Evolutionary conservation across 2,888 invertebrate species (phyloP), one percentile per base, ranked within the genome.

Genomic region (Harpalus rubripes): DNA sequence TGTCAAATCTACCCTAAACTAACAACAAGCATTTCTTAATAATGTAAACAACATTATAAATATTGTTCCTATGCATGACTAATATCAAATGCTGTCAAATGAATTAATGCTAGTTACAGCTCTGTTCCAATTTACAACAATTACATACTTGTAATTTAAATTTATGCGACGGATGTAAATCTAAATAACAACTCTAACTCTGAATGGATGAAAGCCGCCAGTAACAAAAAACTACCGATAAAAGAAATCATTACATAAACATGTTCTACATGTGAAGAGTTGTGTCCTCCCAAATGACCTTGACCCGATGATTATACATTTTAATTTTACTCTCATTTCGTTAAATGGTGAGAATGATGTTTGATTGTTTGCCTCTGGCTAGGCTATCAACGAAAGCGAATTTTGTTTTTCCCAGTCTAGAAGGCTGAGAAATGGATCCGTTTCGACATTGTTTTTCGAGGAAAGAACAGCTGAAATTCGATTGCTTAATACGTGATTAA

Each of bases 281-380:
- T 41, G 18, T 44, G 72, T 18, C 41, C 32, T 41, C 72, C 44
- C 15, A 74, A 68, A 39, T 61, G 58, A 61, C 79, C 79, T 79
- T 79, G 79, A 79, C 79, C 79, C 39, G 10, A 59, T 16, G 61
- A 61, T 79, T 39, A 79, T 15, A n/a, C 6, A 5, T 32, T 59
- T 79, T 79, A 79, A 79, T 79, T 39, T 59, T 79, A 58, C 52
- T 32, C 78, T 59, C 78, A 58, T 58, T 59, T 59, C 5, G 59
- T n/a, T 79, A 56, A 26, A 22, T 59, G 78, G 16, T 56, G 22
- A 22, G 76, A 56, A 22, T 22, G 78, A 56, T 59, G 58, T 22
- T 52, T 12, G 52, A 12, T 10, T 65, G 41, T 41, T 10, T 41
- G 68, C 68, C 68, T 10, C 39, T 16, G 68, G 44, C 18, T 32